These are phyloP conservation scores for Ophion ventricosus DNA, from an alignment of 2,888 invertebrate species.

Conservation along the genomic window DNA sequence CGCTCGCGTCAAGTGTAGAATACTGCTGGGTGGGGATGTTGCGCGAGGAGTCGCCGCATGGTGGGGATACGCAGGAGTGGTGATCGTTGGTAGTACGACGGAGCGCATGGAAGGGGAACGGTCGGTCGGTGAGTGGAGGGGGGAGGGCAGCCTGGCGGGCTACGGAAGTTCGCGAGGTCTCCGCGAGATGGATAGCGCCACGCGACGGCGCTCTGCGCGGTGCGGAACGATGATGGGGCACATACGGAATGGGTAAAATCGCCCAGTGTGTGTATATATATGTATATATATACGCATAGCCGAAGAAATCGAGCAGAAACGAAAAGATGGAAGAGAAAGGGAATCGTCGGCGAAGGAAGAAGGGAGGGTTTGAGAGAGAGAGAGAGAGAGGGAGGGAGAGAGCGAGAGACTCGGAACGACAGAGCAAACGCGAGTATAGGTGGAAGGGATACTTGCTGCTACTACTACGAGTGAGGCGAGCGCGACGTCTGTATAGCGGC, in stretches of 20 bases:
- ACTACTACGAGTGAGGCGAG: slow-evolving; percentile 57
- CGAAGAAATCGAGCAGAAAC: slow-evolving; percentile 60
- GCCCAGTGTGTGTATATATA: slow-evolving; percentile 33
- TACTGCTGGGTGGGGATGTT: slow-evolving; percentile 49
- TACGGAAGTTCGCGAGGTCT: slow-evolving; percentile 81
- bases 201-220: slow-evolving; percentile 74
- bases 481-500: slow-evolving; percentile 73
- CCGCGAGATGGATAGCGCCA: slow-evolving; percentile 81
- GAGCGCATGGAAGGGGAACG: slow-evolving; percentile 60
- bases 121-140: not conserved
- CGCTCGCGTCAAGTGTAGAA: slow-evolving; percentile 67
- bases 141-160: slow-evolving; percentile 19
- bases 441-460: slow-evolving; percentile 37
- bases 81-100: slow-evolving; percentile 12
- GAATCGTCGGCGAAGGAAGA: not conserved
- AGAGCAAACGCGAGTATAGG: slow-evolving; percentile 18
- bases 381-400: not conserved
- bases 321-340: slow-evolving; percentile 19
- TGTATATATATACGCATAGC: too few species aligned
- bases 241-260: slow-evolving; percentile 37
- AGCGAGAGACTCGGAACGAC: slow-evolving; percentile 4
- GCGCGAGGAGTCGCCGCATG: slow-evolving; percentile 22
- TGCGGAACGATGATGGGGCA: slow-evolving; percentile 42
- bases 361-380: not conserved
- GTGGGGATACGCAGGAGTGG: slow-evolving; percentile 26